Conservation (phyloP, 2,797 vertebrate species). For the Poeciliopsis infans region DNA sequence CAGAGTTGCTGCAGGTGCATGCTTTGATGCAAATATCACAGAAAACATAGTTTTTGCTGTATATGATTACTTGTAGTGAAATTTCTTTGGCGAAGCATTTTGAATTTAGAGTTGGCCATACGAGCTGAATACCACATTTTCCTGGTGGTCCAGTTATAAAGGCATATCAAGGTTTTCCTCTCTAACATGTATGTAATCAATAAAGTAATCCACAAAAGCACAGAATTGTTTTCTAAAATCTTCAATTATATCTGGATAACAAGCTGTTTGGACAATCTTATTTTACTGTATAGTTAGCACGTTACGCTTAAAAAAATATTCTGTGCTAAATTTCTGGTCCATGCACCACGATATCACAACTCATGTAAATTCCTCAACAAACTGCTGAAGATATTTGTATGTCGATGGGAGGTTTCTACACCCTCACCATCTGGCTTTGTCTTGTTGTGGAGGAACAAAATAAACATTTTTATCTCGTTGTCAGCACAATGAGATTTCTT, state of each 20-base stretch:
- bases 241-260: neutral
- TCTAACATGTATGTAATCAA: neutral
- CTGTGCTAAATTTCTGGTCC: too few species aligned
- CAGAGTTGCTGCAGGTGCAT: slow-evolving; percentile 68
- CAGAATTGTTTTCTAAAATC: slow-evolving; percentile 24
- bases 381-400: neutral
- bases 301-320: neutral
- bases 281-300: neutral
- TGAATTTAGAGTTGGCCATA: neutral
- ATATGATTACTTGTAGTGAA: slow-evolving; percentile 33
- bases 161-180: neutral
- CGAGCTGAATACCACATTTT: neutral
- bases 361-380: neutral
- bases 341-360: neutral
- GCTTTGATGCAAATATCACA: slow-evolving; percentile 68
- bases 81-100: slow-evolving; percentile 19
- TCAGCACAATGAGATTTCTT: neutral
- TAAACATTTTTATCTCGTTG: neutral
- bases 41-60: slow-evolving; percentile 53
- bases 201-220: slow-evolving; percentile 4
- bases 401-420: neutral
- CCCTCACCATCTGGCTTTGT: neutral
- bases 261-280: neutral
- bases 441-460: neutral
- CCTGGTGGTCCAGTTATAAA: neutral